Base-by-base conservation (phyloP, 2,888 invertebrate genomes). In the Lasioglossum zephyrum region DNA sequence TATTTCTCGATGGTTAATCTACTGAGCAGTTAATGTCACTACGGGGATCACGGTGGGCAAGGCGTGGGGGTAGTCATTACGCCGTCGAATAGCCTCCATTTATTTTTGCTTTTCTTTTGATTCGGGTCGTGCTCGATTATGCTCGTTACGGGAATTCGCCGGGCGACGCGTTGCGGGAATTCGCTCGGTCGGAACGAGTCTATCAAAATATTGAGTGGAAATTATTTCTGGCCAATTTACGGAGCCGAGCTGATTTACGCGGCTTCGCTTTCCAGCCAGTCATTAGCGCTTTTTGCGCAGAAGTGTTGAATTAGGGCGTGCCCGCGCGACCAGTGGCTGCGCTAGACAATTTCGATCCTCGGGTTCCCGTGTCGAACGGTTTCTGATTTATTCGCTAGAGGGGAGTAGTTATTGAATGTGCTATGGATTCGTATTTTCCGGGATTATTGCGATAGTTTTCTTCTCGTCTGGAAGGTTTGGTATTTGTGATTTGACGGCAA, bases 1-100 rank as follows among this genome's bases (percentile, higher is more conserved):
- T 79, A 80, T 87, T 85, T 79, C 88, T 36, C 79, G 82, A 75
- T 87, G 63, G 81, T 88, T 87, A 88, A 90, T 90, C 82, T 77
- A 79, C 78, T 22, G 73, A 44, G 79, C 72, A 53, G 85, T 82
- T 88, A 88, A 90, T 85, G 85, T 85, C 82, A 69, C 77, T 53
- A 63, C 49, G 73, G 49, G n/a, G 49, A 75, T 39, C 63, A 63
- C 63, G 63, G 16, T 16, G 6, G 1, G 31, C 63, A 63, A 63
- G 39, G 63, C 26, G 47, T 1, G 57, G 39, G 63, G 66, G 70
- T 66, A 76, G 77, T 89, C 84, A 78, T 89, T 89, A 89, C 81
- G 81, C 36, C 60, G n/a, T 63, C 53, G 44, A 39, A 39, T 11
- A 6, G 26, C 36, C n/a, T 53, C 22, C 70, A 8, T 22, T 31